Conservation (phyloP, 2,888 invertebrate species). For the Acanthosepion pharaonis region DNA sequence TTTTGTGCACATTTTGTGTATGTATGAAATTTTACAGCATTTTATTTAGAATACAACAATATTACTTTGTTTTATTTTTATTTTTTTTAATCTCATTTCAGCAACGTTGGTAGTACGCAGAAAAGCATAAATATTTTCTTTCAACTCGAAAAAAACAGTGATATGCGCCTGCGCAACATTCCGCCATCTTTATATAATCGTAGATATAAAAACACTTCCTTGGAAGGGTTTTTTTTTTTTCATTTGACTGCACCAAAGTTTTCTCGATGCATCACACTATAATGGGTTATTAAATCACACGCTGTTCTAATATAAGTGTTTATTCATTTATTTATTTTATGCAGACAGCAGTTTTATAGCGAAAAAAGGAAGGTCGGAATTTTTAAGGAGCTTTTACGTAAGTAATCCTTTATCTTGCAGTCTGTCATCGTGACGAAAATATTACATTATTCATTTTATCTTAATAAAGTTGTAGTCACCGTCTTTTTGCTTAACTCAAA, state of each 20-base stretch:
- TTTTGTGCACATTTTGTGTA: too few species aligned
- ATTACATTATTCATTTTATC: constrained; percentile 20
- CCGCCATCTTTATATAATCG: background rate
- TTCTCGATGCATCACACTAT: background rate
- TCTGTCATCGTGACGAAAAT: background rate
- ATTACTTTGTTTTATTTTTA: too few species aligned
- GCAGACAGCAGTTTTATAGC: background rate
- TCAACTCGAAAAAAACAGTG: too few species aligned
- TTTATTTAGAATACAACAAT: too few species aligned
- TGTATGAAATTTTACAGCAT: too few species aligned
- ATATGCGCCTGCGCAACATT: background rate
- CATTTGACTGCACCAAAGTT: background rate
- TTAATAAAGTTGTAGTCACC: background rate
- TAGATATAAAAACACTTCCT: background rate
- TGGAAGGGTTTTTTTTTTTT: background rate
- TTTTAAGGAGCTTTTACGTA: background rate
- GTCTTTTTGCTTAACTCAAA: background rate
- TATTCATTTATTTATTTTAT: background rate
- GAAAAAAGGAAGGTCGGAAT: background rate
- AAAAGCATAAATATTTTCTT: too few species aligned
- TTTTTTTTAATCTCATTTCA: too few species aligned
- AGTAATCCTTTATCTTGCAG: background rate
- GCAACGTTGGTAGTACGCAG: too few species aligned
- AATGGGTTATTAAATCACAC: background rate
- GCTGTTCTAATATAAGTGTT: background rate